Base-by-base conservation (phyloP, 1,140 invertebrate species). In the Nasonia vitripennis region DNA sequence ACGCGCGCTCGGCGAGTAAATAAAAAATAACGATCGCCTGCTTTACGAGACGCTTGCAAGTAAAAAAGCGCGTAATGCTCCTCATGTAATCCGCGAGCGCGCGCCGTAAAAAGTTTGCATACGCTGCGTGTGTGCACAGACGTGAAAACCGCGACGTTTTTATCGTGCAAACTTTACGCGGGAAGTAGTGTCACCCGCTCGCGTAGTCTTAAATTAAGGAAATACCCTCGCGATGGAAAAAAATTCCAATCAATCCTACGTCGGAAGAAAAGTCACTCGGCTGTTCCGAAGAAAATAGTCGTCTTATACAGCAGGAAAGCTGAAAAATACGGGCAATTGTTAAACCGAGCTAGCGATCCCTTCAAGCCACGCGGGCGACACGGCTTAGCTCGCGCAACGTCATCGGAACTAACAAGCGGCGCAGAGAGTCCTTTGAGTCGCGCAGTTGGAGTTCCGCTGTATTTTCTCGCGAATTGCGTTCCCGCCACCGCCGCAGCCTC, bases 331-430 rank as follows among this genome's bases (percentile, higher is more conserved):
- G 27, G 45, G 31, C 23, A 73, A 73, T 51, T 4, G 41, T 81
- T 48, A 81, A 81, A 81, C 45, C 67, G 10, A 71, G 68, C 27
- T 27, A 73, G 14, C 14, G 34, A 80, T 80, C 68, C 68, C 23
- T 70, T 70, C 45, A 81, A 81, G 70, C 68, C 68, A 14, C 31
- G 27, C 27, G 27, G 62, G 4, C 55, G 78, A 80, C 55, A 27
- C 2, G 0, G 27, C 51, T 14, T 14, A 71, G 31, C 27, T 41
- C 27, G 51, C 27, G 10, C 55, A 62, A 62, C 55, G 55, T 62
- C 55, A 62, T 62, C 23, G 27, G 27, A 27, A 34, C 70, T 71
- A 71, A 71, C 70, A 71, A 71, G 70, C 70, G 23, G 20, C 4
- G 27, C 27, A 27, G 27, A 62, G 55, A 62, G 55, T 62, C 55